Evolutionary conservation across 2,888 invertebrate species (phyloP).

Genomic region (Exephanes ischioxanthus): DNA sequence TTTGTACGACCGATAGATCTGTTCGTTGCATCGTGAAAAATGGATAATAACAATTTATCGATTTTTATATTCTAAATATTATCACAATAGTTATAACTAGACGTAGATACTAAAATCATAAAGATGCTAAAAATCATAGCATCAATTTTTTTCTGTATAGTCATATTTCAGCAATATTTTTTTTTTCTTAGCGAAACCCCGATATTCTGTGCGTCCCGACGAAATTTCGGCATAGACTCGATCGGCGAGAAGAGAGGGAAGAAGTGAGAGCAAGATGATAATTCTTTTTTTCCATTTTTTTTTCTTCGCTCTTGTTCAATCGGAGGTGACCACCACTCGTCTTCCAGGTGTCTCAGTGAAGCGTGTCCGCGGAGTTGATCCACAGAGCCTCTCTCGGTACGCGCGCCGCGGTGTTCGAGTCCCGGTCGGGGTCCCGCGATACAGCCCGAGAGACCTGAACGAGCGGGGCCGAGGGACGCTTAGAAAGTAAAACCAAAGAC

Average conservation of each 20-base stretch:
- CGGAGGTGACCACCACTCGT: slow-evolving; percentile 65
- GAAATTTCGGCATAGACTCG: neutral
- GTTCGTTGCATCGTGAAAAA: neutral
- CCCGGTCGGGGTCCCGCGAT: slow-evolving; percentile 39
- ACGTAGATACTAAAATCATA: neutral
- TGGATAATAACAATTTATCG: neutral
- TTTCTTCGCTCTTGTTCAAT: slow-evolving; percentile 32
- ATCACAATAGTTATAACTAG: neutral
- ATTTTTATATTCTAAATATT: neutral
- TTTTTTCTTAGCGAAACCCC: neutral
- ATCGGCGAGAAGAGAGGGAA: slow-evolving; percentile 17
- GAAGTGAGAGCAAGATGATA: slow-evolving; percentile 56
- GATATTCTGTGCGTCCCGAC: neutral
- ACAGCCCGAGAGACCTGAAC: slow-evolving; percentile 37
- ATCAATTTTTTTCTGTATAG: neutral
- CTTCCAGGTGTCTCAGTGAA: slow-evolving; percentile 66
- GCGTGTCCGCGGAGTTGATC: slow-evolving; percentile 62
- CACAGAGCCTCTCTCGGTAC: slow-evolving; percentile 48
- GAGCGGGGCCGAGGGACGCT: slow-evolving; percentile 72
- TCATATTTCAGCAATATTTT: neutral
- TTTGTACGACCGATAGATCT: neutral
- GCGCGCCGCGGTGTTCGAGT: slow-evolving; percentile 40
- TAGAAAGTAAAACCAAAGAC: slow-evolving; percentile 84
- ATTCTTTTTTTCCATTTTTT: slow-evolving; percentile 36
- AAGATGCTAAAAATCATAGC: neutral